Percentiles rank a stretch among this genome's conserved stretches.
These are phyloP conservation scores for Chaetodon auriga DNA, from an alignment of 2,113 vertebrate genomes.

Conservation along the genomic window DNA sequence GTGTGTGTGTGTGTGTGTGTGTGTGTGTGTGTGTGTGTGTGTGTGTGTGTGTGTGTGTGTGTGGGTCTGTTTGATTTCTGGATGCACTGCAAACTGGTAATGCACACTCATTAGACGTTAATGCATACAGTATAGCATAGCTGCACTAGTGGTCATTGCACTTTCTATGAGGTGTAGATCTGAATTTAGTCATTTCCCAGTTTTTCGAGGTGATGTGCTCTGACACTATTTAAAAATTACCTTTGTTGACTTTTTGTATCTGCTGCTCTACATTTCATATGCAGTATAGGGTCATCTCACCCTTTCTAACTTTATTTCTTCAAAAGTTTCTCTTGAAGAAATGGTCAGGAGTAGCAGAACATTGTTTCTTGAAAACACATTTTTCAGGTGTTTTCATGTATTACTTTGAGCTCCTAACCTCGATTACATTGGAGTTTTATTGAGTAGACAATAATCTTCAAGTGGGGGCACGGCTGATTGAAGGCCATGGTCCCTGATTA, in stretches of 20 bases:
- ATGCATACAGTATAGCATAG: conserved; percentile 52
- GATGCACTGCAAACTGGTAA: conserved; percentile 36
- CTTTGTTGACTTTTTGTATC: conserved; percentile 29
- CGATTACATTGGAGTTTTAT: too few relatives aligned
- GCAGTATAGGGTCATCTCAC: not conserved
- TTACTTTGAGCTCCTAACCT: too few relatives aligned
- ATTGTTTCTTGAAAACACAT: not conserved
- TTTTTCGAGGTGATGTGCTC: conserved; percentile 19
- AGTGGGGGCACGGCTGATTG: too few relatives aligned
- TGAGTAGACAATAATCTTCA: too few relatives aligned
- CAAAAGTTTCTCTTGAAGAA: not conserved
- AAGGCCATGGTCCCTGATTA: too few relatives aligned
- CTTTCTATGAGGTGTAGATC: conserved; percentile 46
- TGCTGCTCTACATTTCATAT: conserved; percentile 18
- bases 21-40: conserved; percentile 1
- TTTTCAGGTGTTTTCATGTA: not conserved
- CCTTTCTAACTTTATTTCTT: not conserved
- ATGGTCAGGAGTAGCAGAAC: not conserved
- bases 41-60: not conserved
- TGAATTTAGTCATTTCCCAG: conserved; percentile 19
- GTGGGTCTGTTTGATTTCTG: conserved; percentile 44
- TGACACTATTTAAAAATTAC: conserved; percentile 8
- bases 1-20: not conserved
- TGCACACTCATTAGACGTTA: conserved; percentile 66
- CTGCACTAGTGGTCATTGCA: conserved; percentile 35